Evolutionary conservation across 2,113 vertebrate species (phyloP).

Genomic region (Rousettus leschenaultii): DNA sequence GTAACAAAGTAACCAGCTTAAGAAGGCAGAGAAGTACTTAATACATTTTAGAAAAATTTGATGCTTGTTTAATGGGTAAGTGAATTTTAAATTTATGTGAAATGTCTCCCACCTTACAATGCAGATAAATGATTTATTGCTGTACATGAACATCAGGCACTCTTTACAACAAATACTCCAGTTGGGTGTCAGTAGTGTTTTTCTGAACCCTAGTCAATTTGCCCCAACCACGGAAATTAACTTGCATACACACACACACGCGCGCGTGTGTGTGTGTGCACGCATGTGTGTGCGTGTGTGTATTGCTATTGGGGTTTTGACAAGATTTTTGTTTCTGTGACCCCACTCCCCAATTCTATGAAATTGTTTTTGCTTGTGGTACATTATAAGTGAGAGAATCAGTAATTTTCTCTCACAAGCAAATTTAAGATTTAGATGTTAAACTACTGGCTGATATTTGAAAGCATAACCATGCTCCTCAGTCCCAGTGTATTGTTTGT

Average conservation of each 20-base stretch:
- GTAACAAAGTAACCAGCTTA: constrained; percentile 47
- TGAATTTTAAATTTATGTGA: constrained; percentile 45
- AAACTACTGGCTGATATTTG: constrained; percentile 66
- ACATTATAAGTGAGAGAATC: constrained; percentile 60
- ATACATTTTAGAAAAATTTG: constrained; percentile 37
- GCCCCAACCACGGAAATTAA: not conserved
- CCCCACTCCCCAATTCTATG: constrained; percentile 13
- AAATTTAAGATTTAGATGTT: constrained; percentile 69
- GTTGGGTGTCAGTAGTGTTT: constrained; percentile 11
- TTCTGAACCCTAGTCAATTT: not conserved
- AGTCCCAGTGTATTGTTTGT: constrained; percentile 81
- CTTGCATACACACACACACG: not conserved
- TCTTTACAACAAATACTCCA: not conserved
- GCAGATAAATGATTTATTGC: not conserved
- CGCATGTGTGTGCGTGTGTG: too few species aligned
- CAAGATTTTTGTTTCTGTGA: constrained; percentile 41
- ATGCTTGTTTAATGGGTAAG: constrained; percentile 63
- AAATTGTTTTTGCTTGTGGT: constrained; percentile 63
- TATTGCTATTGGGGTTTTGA: not conserved
- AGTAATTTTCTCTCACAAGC: constrained; percentile 64
- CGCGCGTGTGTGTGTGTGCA: too few species aligned
- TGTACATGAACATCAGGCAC: not conserved
- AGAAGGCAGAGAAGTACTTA: constrained; percentile 28
- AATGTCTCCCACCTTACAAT: not conserved
- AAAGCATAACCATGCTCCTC: constrained; percentile 75